These are phyloP conservation scores for Sinelater perroti DNA, from an alignment of 2,888 invertebrate genomes.

Conservation along the genomic window DNA sequence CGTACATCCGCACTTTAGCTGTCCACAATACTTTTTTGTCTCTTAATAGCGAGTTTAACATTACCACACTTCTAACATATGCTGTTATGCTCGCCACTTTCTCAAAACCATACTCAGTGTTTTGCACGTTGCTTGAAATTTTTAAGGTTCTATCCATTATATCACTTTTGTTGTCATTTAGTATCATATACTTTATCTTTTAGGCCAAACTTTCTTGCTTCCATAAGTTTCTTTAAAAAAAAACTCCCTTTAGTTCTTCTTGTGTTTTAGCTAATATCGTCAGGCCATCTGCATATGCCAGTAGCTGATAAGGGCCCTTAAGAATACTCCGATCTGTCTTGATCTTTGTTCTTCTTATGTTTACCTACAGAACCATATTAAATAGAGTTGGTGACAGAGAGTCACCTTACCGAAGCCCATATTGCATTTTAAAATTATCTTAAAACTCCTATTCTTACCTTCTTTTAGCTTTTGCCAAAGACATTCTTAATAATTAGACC, in stretches of 20 bases:
- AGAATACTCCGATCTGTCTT: not conserved
- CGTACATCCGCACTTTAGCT: conserved; percentile 1
- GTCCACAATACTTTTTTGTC: conserved; percentile 1
- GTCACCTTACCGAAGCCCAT: too few relatives aligned
- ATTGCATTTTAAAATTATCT: too few relatives aligned
- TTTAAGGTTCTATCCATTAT: not conserved
- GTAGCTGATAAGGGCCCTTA: not conserved
- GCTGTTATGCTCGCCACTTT: not conserved
- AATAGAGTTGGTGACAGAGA: not conserved
- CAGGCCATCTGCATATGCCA: too few relatives aligned
- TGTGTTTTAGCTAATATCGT: too few relatives aligned
- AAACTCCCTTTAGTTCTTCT: too few relatives aligned
- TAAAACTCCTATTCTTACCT: too few relatives aligned
- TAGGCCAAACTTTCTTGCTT: not conserved
- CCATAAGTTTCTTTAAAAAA: not conserved
- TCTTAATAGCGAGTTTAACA: conserved; percentile 2
- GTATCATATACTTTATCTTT: conserved; percentile 4
- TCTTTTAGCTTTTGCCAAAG: not conserved
- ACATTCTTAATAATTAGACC: not conserved
- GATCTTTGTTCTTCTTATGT: conserved; percentile 2
- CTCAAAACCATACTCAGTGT: not conserved
- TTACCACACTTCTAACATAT: not conserved
- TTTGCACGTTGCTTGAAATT: not conserved
- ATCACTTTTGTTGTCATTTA: not conserved
- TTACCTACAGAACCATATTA: not conserved